Base-by-base conservation (phyloP, 1,140 invertebrate genomes). In the Homarus americanus region DNA sequence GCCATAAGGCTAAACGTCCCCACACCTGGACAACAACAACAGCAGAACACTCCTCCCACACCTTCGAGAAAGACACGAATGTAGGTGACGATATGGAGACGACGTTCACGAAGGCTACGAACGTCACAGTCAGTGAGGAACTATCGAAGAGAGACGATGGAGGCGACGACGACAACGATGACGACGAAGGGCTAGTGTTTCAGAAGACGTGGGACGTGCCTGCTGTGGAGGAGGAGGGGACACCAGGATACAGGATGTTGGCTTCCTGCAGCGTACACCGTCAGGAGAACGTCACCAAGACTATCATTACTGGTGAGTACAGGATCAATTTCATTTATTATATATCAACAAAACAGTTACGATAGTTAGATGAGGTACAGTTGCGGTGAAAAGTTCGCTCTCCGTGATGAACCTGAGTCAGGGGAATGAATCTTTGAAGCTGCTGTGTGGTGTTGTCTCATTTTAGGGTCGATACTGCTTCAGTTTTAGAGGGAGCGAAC, bases 211-310 rank as follows among this genome's bases (percentile, higher is more conserved):
- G 69, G 32, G 80, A 90, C 34, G 1, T 78, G 44, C n/a, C 53
- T 36, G 28, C 49, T 38, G 69, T 40, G 38, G 72, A 83, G 58
- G 53, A 28, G 36, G 78, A 88, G 28, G 78, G 76, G 2, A 38
- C 3, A 24, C 76, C 58, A n/a, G 88, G 79, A 1, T 36, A 84
- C 28, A 36, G 73, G 36, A 49, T 90, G 2, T 28, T 58, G 3
- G 88, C 88, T 72, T 58, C 69, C 9, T 90, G 88, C 73, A 90
- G 88, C 36, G 84, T 90, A 1, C 69, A 83, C 24, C 80, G 88
- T 41, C 88, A 90, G 44, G 66, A 84, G 82, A 90, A 90, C 15
- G 24, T 58, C 73, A n/a, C 63, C 24, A 75, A 44, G 82, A 90
- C 88, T 40, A 44, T 90, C 4, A 83, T 90, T 40, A 90, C 88